Base-by-base conservation (phyloP, 2,797 vertebrate genomes). In the Fratercula arctica region DNA sequence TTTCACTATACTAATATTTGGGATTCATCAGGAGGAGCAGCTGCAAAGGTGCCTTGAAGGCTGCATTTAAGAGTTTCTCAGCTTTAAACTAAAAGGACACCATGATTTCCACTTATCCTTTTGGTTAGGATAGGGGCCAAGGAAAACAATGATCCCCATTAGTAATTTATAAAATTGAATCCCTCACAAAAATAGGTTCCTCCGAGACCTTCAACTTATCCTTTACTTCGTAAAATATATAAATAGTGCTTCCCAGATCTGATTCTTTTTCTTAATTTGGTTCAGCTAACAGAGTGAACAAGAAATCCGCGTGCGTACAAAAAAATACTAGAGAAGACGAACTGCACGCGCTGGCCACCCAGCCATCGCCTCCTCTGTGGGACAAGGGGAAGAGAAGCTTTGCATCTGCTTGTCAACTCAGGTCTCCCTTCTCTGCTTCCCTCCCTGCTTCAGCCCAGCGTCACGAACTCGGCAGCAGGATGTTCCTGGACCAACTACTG, bases 131-230 rank as follows among this genome's bases (percentile, higher is more conserved):
- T 68, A 33, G 1, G 3, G 46, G 87, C 90, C 95, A 96, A 97
- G 82, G 73, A 23, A 87, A 97, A 78, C 81, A 93, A 83, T 10
- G 10, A 85, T 48, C 59, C n/a, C 31, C 13, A 3, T 69, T 84
- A 86, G 46, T 15, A 68, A 92, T 78, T 86, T 54, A 83, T 26
- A 81, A 86, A 93, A 89, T 26, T 63, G 46, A 89, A 89, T 86
- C 51, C 21, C 39, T 96, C 89, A 84, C 50, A 81, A 95, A 89
- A 93, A 66, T 14, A 86, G 33, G 39, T 64, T 94, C 59, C 45
- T 94, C 54, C 10, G 59, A 86, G 82, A 82, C 79, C 76, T 87
- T 90, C 66, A 81, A 11, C 48, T 91, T 84, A 33, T 8, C 64
- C 26, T 88, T 78, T 91, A 35, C 76, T 93, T 85, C 6, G 9